These are phyloP conservation scores for Gandaritis pyraliata DNA, from an alignment of 2,888 invertebrate genomes.

Conservation along the genomic window DNA sequence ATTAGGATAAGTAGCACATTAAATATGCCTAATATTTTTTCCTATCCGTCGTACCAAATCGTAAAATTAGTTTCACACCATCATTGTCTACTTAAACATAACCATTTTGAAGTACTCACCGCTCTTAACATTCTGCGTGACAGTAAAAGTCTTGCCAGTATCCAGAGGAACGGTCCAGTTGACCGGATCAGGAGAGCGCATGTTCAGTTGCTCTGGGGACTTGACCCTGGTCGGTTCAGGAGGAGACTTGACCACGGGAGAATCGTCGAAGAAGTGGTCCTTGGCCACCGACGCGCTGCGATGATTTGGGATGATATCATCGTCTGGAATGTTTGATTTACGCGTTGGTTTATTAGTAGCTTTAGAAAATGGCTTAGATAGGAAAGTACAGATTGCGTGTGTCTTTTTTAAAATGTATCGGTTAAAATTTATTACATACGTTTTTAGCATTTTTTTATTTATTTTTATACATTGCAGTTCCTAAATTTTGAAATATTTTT, in stretches of 20 bases:
- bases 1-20: not conserved
- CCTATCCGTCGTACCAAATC: constrained; percentile 21
- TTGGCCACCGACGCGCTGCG: constrained; percentile 82
- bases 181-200: constrained; percentile 96
- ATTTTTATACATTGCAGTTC: too few relatives aligned
- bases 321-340: constrained; percentile 60
- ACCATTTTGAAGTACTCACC: constrained; percentile 75
- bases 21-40: not conserved
- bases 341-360: constrained; percentile 3
- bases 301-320: constrained; percentile 75
- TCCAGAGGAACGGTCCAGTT: constrained; percentile 98
- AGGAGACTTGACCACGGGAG: constrained; percentile 93
- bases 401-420: not conserved
- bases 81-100: constrained; percentile 43
- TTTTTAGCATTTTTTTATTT: too few relatives aligned
- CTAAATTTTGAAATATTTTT: too few relatives aligned
- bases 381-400: not conserved
- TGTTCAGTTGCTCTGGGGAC: constrained; percentile 96
- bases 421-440: too few relatives aligned
- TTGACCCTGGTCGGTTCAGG: constrained; percentile 97
- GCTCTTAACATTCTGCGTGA: constrained; percentile 94
- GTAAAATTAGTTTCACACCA: constrained; percentile 34
- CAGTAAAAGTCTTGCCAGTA: constrained; percentile 96
- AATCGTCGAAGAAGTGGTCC: constrained; percentile 81
- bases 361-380: not conserved